Percentiles rank a stretch among this genome's conserved stretches.
Evolutionary conservation across 1,140 invertebrate genomes (phyloP).

Genomic region (Cydia splendana): DNA sequence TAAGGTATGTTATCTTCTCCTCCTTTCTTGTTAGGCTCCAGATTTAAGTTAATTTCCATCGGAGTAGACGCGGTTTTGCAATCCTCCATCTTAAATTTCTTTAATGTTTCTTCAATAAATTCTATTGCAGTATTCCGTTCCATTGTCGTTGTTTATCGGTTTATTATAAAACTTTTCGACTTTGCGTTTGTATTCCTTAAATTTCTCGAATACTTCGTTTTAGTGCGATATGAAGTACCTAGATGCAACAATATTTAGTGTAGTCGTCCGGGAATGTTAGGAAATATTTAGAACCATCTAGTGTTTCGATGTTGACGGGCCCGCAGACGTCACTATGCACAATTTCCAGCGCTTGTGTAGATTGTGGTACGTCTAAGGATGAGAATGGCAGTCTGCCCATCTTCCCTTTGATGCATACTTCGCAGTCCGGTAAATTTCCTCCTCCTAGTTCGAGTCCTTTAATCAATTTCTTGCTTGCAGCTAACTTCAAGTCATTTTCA

Average conservation of each 20-base stretch:
- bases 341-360: not conserved
- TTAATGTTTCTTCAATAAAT: constrained; percentile 28
- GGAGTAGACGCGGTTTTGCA: constrained; percentile 44
- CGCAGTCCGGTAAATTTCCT: not conserved
- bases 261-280: not conserved
- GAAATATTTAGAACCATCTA: not conserved
- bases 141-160: too few species aligned
- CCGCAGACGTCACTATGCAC: not conserved
- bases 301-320: not conserved
- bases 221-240: not conserved
- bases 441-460: too few species aligned
- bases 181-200: too few species aligned
- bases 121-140: too few species aligned
- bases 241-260: not conserved
- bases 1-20: too few species aligned
- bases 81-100: constrained; percentile 21
- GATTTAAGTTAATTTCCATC: not conserved
- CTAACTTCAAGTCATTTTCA: too few species aligned
- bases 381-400: not conserved
- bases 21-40: too few species aligned
- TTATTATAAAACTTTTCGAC: too few species aligned
- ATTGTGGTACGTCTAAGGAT: not conserved
- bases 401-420: not conserved
- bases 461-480: too few species aligned
- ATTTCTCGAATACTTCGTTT: not conserved